Percentiles rank a stretch among this genome's conserved stretches.
These are phyloP conservation scores for Polyploca ridens DNA, from an alignment of 2,888 invertebrate species.

Conservation along the genomic window DNA sequence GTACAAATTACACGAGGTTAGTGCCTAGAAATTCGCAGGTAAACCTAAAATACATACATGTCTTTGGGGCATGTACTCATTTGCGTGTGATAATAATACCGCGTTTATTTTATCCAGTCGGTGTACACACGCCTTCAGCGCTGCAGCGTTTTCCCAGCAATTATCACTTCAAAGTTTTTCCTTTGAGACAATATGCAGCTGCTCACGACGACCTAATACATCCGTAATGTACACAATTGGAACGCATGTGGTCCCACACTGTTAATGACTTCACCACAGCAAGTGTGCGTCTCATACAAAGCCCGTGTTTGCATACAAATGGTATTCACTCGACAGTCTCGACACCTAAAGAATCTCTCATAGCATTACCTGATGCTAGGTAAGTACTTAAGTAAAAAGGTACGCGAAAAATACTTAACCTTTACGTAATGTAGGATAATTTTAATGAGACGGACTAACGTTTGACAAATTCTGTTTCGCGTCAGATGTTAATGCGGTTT, in stretches of 20 bases:
- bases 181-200: conserved; percentile 4
- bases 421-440: conserved; percentile 1
- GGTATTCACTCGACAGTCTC: background rate
- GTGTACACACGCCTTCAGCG: background rate
- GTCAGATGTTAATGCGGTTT: background rate
- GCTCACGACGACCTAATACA: conserved; percentile 4
- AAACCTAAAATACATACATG: no score
- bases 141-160: background rate
- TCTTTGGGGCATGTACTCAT: background rate
- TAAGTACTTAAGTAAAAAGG: background rate
- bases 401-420: background rate
- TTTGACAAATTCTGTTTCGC: background rate
- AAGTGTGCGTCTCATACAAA: conserved; percentile 2
- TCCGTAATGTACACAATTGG: conserved; percentile 3
- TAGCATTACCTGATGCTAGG: background rate
- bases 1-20: no score
- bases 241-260: conserved; percentile 5
- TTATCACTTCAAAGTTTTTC: background rate
- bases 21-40: no score
- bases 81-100: background rate
- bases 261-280: conserved; percentile 2
- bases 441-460: background rate
- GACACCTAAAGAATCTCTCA: background rate
- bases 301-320: conserved; percentile 2
- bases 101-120: background rate